A percentile compares a stretch with the other conserved stretches of the same genome.
phyloP scores from a whole-genome alignment of 2,113 vertebrate genomes.

The Mesitornis unicolor region DNA sequence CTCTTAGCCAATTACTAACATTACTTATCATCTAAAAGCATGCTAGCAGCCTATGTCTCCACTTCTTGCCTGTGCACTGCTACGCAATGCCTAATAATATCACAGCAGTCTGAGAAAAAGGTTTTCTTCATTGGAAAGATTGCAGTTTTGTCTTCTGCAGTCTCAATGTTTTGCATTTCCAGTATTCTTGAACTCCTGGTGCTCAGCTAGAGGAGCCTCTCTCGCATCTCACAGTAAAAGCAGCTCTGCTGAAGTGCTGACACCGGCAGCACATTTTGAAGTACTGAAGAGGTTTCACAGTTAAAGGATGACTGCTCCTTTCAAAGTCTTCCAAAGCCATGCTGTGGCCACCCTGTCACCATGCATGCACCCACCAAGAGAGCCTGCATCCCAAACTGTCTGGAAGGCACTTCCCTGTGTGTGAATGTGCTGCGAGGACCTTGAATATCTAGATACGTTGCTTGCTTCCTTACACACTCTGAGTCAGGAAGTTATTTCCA shows the following conservation, averaged over 20 bases:
- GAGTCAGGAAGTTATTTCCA: background rate
- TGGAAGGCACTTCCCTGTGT: background rate
- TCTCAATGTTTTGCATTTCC: background rate
- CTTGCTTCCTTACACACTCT: background rate
- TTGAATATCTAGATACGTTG: background rate
- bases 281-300: background rate
- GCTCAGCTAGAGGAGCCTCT: background rate
- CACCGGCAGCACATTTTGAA: background rate
- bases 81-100: background rate
- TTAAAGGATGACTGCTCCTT: background rate
- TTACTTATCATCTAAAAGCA: background rate
- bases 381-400: background rate
- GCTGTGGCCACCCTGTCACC: background rate
- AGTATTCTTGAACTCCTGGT: background rate
- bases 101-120: background rate
- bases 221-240: background rate
- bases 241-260: background rate
- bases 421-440: background rate
- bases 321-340: background rate
- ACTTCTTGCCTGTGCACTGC: background rate
- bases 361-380: background rate
- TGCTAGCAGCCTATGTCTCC: fast-evolving
- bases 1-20: background rate
- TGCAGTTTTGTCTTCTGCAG: background rate
- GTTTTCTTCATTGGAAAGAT: background rate